Percentiles rank a stretch among this genome's conserved stretches.
These are phyloP conservation scores for Schlechtendalia chinensis DNA, from an alignment of 1,140 invertebrate genomes.

Conservation along the genomic window DNA sequence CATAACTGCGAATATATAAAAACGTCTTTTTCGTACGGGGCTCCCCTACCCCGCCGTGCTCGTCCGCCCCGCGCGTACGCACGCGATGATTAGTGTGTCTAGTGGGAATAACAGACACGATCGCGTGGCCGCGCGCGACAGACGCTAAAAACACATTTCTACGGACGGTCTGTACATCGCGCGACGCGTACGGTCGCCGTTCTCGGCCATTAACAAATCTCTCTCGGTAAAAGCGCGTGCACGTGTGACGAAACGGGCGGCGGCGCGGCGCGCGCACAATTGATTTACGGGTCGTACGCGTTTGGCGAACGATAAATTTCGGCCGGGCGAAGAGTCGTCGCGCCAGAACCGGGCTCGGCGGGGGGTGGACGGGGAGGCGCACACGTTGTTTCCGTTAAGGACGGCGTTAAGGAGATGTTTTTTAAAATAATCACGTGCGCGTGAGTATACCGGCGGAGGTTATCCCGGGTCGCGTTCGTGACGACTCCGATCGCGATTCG, in stretches of 20 bases:
- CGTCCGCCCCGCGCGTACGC: background rate
- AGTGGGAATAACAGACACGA: background rate
- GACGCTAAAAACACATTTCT: constrained; percentile 28
- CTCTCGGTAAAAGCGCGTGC: background rate
- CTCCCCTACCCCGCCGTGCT: background rate
- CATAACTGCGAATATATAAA: too few relatives aligned
- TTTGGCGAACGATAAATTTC: constrained; percentile 26
- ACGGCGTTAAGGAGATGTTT: background rate
- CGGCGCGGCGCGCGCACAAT: background rate
- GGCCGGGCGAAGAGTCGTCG: background rate
- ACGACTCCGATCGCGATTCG: too few relatives aligned
- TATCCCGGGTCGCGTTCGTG: too few relatives aligned
- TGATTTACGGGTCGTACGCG: constrained; percentile 23
- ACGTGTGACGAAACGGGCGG: background rate
- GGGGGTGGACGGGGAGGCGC: background rate
- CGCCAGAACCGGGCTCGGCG: background rate
- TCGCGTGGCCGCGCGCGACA: background rate
- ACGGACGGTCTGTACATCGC: background rate
- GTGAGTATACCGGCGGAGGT: too few relatives aligned
- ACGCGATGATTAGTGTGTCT: constrained; percentile 34
- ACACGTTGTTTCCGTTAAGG: background rate
- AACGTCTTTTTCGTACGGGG: too few relatives aligned
- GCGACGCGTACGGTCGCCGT: too few relatives aligned
- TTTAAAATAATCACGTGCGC: background rate
- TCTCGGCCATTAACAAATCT: constrained; percentile 35